Evolutionary conservation across 1,140 invertebrate species (phyloP).

Genomic region (Sinonovacula constricta): DNA sequence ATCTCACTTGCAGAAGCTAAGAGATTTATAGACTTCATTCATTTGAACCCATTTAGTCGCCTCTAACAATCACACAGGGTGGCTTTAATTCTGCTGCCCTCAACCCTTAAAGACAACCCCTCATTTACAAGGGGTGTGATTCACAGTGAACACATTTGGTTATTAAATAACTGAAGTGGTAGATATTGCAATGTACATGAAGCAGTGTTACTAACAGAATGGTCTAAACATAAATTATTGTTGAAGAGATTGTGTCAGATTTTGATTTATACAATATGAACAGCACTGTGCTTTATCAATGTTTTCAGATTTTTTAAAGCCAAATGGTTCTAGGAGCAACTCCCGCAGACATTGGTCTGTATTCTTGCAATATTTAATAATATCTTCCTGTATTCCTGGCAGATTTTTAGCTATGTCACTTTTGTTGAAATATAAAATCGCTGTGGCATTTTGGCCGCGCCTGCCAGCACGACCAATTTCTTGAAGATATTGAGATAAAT

Average conservation of each 20-base stretch:
- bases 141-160: no score
- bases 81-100: no score
- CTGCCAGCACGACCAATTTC: constrained; percentile 36
- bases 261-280: constrained; percentile 15
- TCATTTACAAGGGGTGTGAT: no score
- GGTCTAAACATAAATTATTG: no score
- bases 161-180: no score
- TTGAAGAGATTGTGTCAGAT: constrained; percentile 2
- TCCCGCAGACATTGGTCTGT: constrained; percentile 5
- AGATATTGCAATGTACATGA: no score
- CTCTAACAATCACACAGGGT: no score
- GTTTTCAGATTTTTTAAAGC: constrained; percentile 9
- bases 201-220: no score
- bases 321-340: constrained; percentile 11
- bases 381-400: constrained; percentile 21
- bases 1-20: no score
- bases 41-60: no score
- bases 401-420: constrained; percentile 20
- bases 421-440: constrained; percentile 14
- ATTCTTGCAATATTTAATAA: constrained; percentile 29
- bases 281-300: constrained; percentile 12
- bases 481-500: constrained; percentile 18
- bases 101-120: no score
- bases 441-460: background rate
- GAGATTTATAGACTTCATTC: no score